Evolutionary conservation across 2,113 vertebrate genomes (phyloP), one percentile per base, ranked within the genome.

Genomic region (Proterorhinus semilunaris): DNA sequence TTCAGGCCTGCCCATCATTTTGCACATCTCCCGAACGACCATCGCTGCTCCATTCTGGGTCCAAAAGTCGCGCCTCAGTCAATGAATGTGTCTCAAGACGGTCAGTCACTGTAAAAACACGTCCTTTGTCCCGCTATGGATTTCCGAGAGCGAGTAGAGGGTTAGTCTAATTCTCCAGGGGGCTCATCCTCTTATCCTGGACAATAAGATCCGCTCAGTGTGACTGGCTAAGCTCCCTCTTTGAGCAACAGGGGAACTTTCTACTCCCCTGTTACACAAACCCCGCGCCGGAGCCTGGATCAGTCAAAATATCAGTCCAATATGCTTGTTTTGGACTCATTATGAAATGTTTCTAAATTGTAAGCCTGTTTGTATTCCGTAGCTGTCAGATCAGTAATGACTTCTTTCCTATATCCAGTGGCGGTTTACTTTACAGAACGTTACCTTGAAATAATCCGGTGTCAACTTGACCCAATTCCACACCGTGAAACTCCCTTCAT

Each of bases 191-290:
- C 79, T 87, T 86, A 89, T 86, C 86, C 83, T 64, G 87, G 84
- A 87, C 88, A 88, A 88, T 87, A 82, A 82, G 84, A 87, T 89
- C 81, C 83, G 82, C 83, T 84, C 76, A 74, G 74, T 83, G 84
- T 83, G 86, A 86, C 85, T 79, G 79, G 74, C 72, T 88, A 87
- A 90, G 87, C 87, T 87, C 71, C 71, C 57, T 59, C 71, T 75
- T 54, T 66, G 78, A 80, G 83, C 62, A 36, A 66, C 73, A 74
- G 83, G 27, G 21, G 27, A 36, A 85, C 81, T 74, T 79, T 77
- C 62, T 70, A 77, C 70, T 70, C 74, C 55, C 70, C 74, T 69
- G 59, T 80, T 84, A 72, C 78, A 63, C 72, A 69, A 21, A 81
- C 73, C 61, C 16, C 65, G 68, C 9, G 17, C 17, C 7, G 9